Evolutionary conservation across 2,888 invertebrate genomes (phyloP), one percentile per base, ranked within the genome.

Genomic region (Eudasyphora cyanicolor): DNA sequence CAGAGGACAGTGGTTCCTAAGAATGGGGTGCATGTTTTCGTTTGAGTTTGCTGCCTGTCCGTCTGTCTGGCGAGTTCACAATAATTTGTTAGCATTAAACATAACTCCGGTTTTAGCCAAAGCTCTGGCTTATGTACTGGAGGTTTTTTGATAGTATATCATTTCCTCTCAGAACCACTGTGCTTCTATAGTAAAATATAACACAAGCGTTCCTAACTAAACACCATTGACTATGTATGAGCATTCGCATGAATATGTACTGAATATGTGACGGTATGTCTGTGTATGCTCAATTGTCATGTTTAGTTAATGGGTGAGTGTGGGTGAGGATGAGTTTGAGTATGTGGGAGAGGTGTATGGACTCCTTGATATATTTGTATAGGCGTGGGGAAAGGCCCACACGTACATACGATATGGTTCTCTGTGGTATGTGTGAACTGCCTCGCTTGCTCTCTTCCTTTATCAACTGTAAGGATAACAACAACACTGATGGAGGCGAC

Each of bases 281-380:
- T 19, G 35, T 38, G 17, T 64, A 19, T 19, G 42, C 38, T 70
- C 71, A 79, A 73, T 73, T 79, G 62, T 79, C 29, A 77, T 67
- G 57, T 74, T 64, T 62, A 8, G 5, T 74, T 76, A 76, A 71
- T 19, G 57, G 19, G 45, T 69, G 45, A 27, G 35, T 42, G 32
- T 76, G 57, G 4, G 27, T 14, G 14, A n/a, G 19, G 32, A 32
- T 60, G 17, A 19, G 24, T 32, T 27, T 62, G 38, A 12, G 32
- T 49, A 45, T 3, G 14, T 57, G 24, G 24, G 2, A 27, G 14
- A 10, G 57, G 57, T 57, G 14, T 38, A 38, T 38, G 4, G 38
- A 57, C 27, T 57, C 12, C 57, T 57, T 57, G 57, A 57, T 27
- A 12, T 27, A 24, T 69, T 19, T 69, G 27, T 69, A 27, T 24